A percentile compares a stretch with the other conserved stretches of the same genome.
These are phyloP conservation scores for Chydorus sphaericus DNA, from an alignment of 2,888 invertebrate species.

Conservation along the genomic window DNA sequence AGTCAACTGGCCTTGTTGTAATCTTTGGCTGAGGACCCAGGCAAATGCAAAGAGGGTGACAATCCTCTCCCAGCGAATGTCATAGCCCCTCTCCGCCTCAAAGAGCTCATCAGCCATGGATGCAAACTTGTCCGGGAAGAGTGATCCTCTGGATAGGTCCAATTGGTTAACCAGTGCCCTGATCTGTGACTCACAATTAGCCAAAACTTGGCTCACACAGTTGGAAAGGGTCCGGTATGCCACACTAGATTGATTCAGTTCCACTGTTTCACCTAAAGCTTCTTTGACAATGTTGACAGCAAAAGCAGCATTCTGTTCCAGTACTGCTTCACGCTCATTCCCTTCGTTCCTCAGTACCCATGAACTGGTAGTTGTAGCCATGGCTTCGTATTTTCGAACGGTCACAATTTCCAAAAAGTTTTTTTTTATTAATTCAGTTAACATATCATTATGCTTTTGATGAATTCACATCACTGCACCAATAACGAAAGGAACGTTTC, in stretches of 20 bases:
- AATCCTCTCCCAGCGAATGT: conserved; percentile 3
- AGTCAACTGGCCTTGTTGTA: not conserved
- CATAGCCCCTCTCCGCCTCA: not conserved
- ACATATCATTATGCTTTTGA: no score
- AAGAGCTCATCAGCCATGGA: conserved; percentile 6
- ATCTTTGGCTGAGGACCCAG: not conserved
- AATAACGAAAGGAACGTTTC: no score
- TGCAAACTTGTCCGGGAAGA: not conserved
- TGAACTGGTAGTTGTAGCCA: not conserved
- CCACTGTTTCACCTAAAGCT: not conserved
- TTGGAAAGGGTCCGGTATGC: not conserved
- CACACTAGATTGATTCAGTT: not conserved
- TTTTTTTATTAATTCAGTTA: no score
- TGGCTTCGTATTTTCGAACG: no score
- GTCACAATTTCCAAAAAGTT: no score
- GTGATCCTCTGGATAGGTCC: conserved; percentile 2
- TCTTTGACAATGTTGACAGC: conserved; percentile 4
- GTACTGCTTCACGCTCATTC: not conserved
- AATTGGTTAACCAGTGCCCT: not conserved
- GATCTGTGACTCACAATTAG: not conserved
- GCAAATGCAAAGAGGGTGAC: conserved; percentile 1
- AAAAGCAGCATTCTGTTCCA: not conserved
- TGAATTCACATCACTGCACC: no score
- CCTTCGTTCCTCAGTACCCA: not conserved
- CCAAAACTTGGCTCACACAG: not conserved